These are phyloP conservation scores for Atherinosoma microstoma DNA, from an alignment of 2,797 vertebrate genomes.

Conservation along the genomic window DNA sequence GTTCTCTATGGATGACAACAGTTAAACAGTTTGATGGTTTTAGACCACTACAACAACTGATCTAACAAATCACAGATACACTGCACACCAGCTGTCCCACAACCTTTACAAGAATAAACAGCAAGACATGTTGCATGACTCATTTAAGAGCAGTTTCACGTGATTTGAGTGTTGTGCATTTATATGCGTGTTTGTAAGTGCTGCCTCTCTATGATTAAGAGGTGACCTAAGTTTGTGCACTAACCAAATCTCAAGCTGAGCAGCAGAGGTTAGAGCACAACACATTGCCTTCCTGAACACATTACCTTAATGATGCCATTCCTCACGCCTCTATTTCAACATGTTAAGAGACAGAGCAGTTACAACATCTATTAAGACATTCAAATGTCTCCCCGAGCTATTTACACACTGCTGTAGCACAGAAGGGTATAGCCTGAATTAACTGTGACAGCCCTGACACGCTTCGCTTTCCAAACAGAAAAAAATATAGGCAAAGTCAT, in stretches of 20 bases:
- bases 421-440: slow-evolving; percentile 62
- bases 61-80: slow-evolving; percentile 42
- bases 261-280: slow-evolving; percentile 73
- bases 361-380: slow-evolving; percentile 73
- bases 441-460: slow-evolving; percentile 64
- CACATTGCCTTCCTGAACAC: slow-evolving; percentile 75
- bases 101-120: slow-evolving; percentile 47
- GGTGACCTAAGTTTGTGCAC: slow-evolving; percentile 75
- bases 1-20: slow-evolving; percentile 31
- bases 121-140: slow-evolving; percentile 50
- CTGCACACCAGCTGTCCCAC: slow-evolving; percentile 34
- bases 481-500: slow-evolving; percentile 67
- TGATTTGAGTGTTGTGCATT: slow-evolving; percentile 57
- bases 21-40: slow-evolving; percentile 36
- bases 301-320: slow-evolving; percentile 80
- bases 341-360: slow-evolving; percentile 71
- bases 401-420: slow-evolving; percentile 67
- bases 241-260: slow-evolving; percentile 69
- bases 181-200: slow-evolving; percentile 49
- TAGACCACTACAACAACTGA: slow-evolving; percentile 19
- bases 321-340: slow-evolving; percentile 73
- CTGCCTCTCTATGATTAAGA: slow-evolving; percentile 66
- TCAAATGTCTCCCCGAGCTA: slow-evolving; percentile 74
- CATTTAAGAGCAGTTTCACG: slow-evolving; percentile 67
- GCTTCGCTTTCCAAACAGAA: slow-evolving; percentile 63